Conservation (phyloP, 2,888 invertebrate genomes). For the Tetanocera ferruginea region DNA sequence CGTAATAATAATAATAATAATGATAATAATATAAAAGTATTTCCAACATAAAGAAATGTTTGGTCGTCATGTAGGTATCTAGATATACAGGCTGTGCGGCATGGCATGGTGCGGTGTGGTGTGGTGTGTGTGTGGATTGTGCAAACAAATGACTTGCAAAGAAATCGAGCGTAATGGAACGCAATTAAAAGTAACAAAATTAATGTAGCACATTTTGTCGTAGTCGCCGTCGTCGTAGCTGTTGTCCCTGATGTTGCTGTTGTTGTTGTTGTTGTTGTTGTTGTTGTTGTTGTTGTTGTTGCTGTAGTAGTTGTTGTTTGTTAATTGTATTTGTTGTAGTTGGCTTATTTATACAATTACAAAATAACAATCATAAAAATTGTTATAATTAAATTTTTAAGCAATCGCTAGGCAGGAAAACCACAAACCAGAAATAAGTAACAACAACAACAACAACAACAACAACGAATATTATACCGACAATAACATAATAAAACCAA, state of each 20-base stretch:
- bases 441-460: constrained; percentile 4
- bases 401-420: neutral
- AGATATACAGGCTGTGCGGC: neutral
- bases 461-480: constrained; percentile 1
- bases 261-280: constrained; percentile 43
- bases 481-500: neutral
- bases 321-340: constrained; percentile 52
- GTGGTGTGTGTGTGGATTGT: constrained; percentile 21
- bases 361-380: constrained; percentile 38
- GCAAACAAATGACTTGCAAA: constrained; percentile 47
- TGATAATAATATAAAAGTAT: constrained; percentile 42
- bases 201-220: constrained; percentile 46
- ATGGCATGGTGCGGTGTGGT: constrained; percentile 2
- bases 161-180: constrained; percentile 48
- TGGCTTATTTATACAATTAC: constrained; percentile 32
- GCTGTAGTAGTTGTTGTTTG: constrained; percentile 45
- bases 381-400: constrained; percentile 45
- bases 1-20: constrained; percentile 62
- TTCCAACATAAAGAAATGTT: constrained; percentile 30
- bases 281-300: constrained; percentile 44
- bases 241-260: constrained; percentile 47
- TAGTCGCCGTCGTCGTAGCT: constrained; percentile 44
- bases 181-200: constrained; percentile 50
- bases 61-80: neutral
- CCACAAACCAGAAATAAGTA: neutral